These are phyloP conservation scores for Tetramorium bicarinatum DNA, from an alignment of 2,888 invertebrate species.

Conservation along the genomic window DNA sequence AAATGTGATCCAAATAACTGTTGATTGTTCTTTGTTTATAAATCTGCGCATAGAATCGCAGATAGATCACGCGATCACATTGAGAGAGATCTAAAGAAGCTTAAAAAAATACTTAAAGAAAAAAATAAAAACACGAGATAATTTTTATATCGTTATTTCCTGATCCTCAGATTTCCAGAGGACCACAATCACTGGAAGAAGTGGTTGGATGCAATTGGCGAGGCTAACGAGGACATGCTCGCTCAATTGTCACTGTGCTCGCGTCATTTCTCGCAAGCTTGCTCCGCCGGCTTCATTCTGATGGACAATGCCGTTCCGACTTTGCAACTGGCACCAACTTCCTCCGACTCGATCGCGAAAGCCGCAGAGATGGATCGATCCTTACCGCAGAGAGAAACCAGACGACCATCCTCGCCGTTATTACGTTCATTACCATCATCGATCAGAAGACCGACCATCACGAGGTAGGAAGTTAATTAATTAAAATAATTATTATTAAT, in stretches of 20 bases:
- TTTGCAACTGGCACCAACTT: background rate
- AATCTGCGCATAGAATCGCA: background rate
- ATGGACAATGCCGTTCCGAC: background rate
- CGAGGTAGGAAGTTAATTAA: background rate
- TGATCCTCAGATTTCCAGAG: background rate
- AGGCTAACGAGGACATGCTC: background rate
- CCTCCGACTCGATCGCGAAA: background rate
- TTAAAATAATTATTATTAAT: background rate
- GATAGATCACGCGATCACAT: background rate
- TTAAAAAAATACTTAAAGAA: background rate
- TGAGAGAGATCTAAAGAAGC: background rate
- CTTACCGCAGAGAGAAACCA: background rate
- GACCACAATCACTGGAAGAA: background rate
- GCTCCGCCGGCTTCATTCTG: background rate
- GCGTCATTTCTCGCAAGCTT: constrained; percentile 26
- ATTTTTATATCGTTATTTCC: background rate
- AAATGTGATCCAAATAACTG: background rate
- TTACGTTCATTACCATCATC: background rate
- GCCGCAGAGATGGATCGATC: background rate
- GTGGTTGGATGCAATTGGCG: constrained; percentile 13
- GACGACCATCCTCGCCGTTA: background rate
- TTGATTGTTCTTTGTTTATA: background rate
- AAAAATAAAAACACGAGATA: background rate
- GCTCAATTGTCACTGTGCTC: constrained; percentile 8
- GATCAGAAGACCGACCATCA: constrained; percentile 13